A percentile compares a stretch with the other conserved stretches of the same genome.
Conservation (phyloP, 1,140 invertebrate species). For the Cyclargus thomasi region DNA sequence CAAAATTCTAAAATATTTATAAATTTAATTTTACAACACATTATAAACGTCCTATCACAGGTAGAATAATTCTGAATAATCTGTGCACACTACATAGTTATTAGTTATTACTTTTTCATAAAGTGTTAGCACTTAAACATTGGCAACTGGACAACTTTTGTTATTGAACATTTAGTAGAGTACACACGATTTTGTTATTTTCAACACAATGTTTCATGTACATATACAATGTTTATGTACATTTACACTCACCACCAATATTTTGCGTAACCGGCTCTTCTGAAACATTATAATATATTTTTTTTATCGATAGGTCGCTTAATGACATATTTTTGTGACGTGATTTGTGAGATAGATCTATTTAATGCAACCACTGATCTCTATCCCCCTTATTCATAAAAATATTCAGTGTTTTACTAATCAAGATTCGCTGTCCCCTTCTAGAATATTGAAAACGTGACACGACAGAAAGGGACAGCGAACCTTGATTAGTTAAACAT, state of each 20-base stretch:
- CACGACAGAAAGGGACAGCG: too few species aligned
- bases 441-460: too few species aligned
- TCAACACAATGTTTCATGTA: slow-evolving; percentile 17
- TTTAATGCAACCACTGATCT: too few species aligned
- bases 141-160: neutral
- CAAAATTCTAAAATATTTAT: too few species aligned
- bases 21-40: too few species aligned
- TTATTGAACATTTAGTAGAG: slow-evolving; percentile 11
- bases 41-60: too few species aligned
- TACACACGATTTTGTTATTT: slow-evolving; percentile 15
- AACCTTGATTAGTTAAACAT: too few species aligned
- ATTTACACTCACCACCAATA: slow-evolving; percentile 58
- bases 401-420: too few species aligned
- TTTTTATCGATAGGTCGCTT: neutral
- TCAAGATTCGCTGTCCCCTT: too few species aligned
- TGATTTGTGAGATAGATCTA: too few species aligned
- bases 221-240: slow-evolving; percentile 25
- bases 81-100: slow-evolving; percentile 10
- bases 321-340: too few species aligned
- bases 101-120: neutral
- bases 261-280: slow-evolving; percentile 56
- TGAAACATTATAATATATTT: slow-evolving; percentile 48
- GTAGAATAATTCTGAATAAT: neutral
- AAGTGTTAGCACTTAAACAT: neutral
- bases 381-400: too few species aligned